Conservation (phyloP, 2,888 invertebrate species). For the Notodonta dromedarius region DNA sequence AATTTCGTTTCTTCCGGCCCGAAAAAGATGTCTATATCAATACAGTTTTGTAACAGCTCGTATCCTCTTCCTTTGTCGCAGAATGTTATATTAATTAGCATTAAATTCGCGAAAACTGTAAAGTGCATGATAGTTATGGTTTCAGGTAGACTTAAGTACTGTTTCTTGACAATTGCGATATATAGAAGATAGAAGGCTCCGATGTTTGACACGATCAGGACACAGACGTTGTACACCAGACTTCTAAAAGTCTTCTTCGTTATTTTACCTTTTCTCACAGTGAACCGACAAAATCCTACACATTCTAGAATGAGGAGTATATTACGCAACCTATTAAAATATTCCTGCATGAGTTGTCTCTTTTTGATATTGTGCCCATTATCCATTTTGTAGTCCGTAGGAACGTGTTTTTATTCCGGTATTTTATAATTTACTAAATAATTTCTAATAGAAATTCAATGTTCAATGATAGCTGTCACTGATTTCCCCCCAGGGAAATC, state of each 20-base stretch:
- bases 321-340: conserved; percentile 35
- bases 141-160: conserved; percentile 51
- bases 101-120: conserved; percentile 41
- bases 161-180: conserved; percentile 30
- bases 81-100: conserved; percentile 51
- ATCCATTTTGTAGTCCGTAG: conserved; percentile 24
- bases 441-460: background rate
- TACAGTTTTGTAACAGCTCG: conserved; percentile 44
- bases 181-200: conserved; percentile 44
- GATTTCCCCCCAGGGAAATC: background rate
- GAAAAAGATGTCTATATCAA: conserved; percentile 59
- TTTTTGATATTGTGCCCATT: conserved; percentile 14
- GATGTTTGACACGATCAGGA: conserved; percentile 35
- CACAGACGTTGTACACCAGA: conserved; percentile 38
- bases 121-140: conserved; percentile 46
- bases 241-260: conserved; percentile 39
- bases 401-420: conserved; percentile 8
- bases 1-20: conserved; percentile 61
- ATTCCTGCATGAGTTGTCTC: conserved; percentile 45
- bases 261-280: conserved; percentile 49
- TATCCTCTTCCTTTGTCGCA: conserved; percentile 44
- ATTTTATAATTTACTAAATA: background rate
- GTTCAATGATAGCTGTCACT: background rate
- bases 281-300: conserved; percentile 55
- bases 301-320: conserved; percentile 41